phyloP scores from a whole-genome alignment of 1,140 invertebrate species.

The Calosoma granatense region DNA sequence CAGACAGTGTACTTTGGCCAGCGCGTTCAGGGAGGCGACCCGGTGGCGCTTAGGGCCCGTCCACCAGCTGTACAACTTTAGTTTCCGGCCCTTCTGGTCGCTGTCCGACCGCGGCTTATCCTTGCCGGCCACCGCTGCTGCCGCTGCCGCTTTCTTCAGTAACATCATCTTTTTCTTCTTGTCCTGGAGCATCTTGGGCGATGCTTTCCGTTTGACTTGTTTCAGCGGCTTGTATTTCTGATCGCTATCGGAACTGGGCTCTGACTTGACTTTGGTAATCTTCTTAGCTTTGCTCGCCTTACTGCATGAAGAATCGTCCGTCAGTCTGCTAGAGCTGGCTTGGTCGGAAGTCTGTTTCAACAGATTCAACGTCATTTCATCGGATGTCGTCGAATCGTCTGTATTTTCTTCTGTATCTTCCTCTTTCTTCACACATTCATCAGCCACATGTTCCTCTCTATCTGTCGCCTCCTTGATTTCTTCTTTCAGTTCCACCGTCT shows the following conservation, averaged over 20 bases:
- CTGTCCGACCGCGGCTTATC: slow-evolving; percentile 23
- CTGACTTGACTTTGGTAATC: slow-evolving; percentile 17
- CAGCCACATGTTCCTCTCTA: too few species aligned
- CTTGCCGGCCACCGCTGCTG: slow-evolving; percentile 16
- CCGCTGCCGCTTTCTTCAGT: slow-evolving; percentile 22
- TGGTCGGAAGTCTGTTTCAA: slow-evolving; percentile 18
- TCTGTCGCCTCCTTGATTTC: slow-evolving; percentile 15
- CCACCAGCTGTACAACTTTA: slow-evolving; percentile 46
- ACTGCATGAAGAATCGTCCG: background rate
- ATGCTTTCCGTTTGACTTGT: slow-evolving; percentile 15
- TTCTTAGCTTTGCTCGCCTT: slow-evolving; percentile 16
- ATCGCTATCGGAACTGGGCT: slow-evolving; percentile 20
- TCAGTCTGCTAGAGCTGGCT: background rate
- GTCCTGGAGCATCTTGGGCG: slow-evolving; percentile 7
- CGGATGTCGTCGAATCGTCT: slow-evolving; percentile 22
- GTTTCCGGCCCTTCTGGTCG: slow-evolving; percentile 30
- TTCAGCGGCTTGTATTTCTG: slow-evolving; percentile 32
- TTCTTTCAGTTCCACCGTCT: slow-evolving; percentile 5
- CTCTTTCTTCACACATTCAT: slow-evolving; percentile 13
- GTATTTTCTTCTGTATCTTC: slow-evolving; percentile 8
- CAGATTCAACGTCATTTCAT: slow-evolving; percentile 32
- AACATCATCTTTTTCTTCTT: slow-evolving; percentile 22
- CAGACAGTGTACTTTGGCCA: slow-evolving; percentile 84
- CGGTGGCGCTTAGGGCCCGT: slow-evolving; percentile 66
- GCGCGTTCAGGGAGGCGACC: slow-evolving; percentile 78